Percentiles rank a stretch among this genome's conserved stretches.
Conservation (phyloP, 2,113 vertebrate species). For the Saimiri boliviensis region DNA sequence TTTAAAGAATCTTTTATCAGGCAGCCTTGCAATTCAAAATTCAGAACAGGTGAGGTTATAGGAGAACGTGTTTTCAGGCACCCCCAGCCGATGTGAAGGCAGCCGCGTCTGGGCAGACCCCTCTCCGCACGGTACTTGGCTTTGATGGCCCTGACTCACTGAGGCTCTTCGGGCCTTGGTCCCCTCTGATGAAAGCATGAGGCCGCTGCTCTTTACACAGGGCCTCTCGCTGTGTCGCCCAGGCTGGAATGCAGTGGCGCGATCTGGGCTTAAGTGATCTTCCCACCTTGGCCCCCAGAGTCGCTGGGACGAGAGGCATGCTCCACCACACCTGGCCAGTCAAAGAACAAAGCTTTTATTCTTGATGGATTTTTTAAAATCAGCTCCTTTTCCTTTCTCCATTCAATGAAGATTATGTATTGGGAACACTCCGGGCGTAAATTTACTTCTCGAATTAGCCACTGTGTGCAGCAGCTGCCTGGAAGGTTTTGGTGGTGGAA, state of each 20-base stretch:
- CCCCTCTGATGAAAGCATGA: neutral
- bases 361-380: neutral
- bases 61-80: neutral
- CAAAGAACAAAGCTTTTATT: neutral
- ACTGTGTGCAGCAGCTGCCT: neutral
- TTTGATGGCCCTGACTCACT: neutral
- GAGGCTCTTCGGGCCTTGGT: no score
- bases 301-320: no score
- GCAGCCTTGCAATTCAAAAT: constrained; percentile 20
- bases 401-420: neutral
- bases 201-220: no score
- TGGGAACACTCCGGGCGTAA: neutral
- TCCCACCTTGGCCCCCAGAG: no score
- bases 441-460: neutral
- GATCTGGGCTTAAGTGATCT: no score
- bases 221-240: no score
- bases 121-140: neutral
- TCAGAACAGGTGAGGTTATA: neutral
- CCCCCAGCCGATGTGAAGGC: neutral
- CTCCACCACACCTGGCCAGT: no score
- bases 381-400: neutral
- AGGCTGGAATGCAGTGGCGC: no score
- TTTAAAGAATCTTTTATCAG: neutral
- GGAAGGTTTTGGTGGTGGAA: neutral
- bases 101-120: no score